Conservation (phyloP, 2,888 invertebrate genomes). For the Heliconius ismenius region DNA sequence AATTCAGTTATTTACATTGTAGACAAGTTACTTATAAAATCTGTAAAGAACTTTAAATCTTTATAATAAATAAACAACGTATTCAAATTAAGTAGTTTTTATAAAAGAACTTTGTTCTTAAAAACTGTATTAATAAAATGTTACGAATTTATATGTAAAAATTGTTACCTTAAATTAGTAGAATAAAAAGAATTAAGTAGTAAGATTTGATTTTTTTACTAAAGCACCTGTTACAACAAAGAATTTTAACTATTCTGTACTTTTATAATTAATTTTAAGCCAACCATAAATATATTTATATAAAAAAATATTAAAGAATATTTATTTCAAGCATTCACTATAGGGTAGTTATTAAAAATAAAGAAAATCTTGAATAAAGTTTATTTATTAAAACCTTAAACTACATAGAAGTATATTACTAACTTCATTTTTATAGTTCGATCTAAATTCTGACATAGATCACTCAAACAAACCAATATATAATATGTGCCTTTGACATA, state of each 20-base stretch:
- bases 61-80: slow-evolving; percentile 18
- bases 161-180: slow-evolving; percentile 64
- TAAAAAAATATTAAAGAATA: slow-evolving; percentile 12
- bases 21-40: not conserved
- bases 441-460: slow-evolving; percentile 71
- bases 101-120: slow-evolving; percentile 40
- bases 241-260: slow-evolving; percentile 9
- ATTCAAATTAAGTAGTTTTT: slow-evolving; percentile 23
- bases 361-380: slow-evolving; percentile 64
- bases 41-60: slow-evolving; percentile 22
- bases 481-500: slow-evolving; percentile 66
- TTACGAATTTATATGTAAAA: slow-evolving; percentile 70
- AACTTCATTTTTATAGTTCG: slow-evolving; percentile 66
- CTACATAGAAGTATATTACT: slow-evolving; percentile 73
- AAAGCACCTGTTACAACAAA: slow-evolving; percentile 31
- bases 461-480: slow-evolving; percentile 70
- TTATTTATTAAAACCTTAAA: slow-evolving; percentile 79
- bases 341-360: slow-evolving; percentile 35
- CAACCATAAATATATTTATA: slow-evolving; percentile 23
- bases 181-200: slow-evolving; percentile 25
- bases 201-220: slow-evolving; percentile 21
- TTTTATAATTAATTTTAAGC: slow-evolving; percentile 26
- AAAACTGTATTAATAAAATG: slow-evolving; percentile 25
- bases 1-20: not conserved
- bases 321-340: slow-evolving; percentile 23